Base-by-base conservation (phyloP, 2,113 vertebrate species). In the Neolamprologus cancellatus region DNA sequence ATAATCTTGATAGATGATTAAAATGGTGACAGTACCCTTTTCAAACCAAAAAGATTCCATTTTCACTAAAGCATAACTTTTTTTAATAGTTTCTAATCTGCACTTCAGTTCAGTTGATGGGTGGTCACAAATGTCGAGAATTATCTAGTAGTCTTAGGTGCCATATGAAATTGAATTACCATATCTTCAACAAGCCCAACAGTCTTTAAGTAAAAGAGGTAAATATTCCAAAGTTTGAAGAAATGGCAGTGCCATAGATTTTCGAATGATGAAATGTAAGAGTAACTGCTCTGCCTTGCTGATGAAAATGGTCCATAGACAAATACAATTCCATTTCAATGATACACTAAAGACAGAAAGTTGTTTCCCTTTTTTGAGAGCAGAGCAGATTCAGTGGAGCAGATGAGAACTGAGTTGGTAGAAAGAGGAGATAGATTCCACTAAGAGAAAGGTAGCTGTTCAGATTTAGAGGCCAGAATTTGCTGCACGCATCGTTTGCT, bases 401-500 rank as follows among this genome's bases (percentile, higher is more conserved):
- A 93, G 93, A 94, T 90, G 93, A 92, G 76, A 92, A 91, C 87
- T 71, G 90, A 89, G 91, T 89, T 91, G 84, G 53, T 64, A 79
- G 81, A 92, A 91, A 89, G 85, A 82, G 71, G 89, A 89, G 93
- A 90, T 89, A 87, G 92, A 95, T 94, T 95, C 94, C 87, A 89
- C 92, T 84, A 87, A 91, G 88, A 91, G 91, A 87, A 92, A 86
- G 89, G 91, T 85, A 94, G 89, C 95, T 94, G 93, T 89, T 90
- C 96, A 96, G 95, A 94, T 94, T 95, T 93, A 86, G 92, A 91
- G 91, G 82, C 74, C 79, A 94, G 91, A 94, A 95, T 95, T 93
- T 94, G 89, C 91, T 94, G 87, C 95, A 96, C 86, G 95, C 96
- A 95, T 95, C 91, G 94, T 96, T 96, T 96, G 91, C 92, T 95